Base-by-base conservation (phyloP, 2,797 vertebrate genomes). In the Trematomus bernacchii region DNA sequence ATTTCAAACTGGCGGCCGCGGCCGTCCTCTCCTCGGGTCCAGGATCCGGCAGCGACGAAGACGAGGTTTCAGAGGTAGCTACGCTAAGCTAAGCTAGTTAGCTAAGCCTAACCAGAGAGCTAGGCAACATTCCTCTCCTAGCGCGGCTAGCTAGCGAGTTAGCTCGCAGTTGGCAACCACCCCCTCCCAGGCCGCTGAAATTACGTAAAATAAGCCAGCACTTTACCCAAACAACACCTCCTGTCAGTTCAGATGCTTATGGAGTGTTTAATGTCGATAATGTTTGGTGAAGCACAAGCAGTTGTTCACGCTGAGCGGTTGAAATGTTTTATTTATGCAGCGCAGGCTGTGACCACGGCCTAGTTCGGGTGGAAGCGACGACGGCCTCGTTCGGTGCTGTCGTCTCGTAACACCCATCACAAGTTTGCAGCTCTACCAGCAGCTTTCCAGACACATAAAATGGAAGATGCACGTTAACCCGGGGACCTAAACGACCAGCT, bases 51-150 rank as follows among this genome's bases (percentile, higher is more conserved):
- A 98, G 97, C 95, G 97, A 98, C 94, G 97, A 99, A 93, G 97
- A 99, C 96, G 97, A 98, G 94, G 97, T 98, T 92, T 98, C 97
- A 90, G 97, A 99, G 97, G 97, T 99, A 97, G 96, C 93, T 90
- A 89, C 62, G 91, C 89, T 93, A 65, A 27, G 57, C 53, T 89
- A 89, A 90, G 90, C 89, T 92, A 91, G 88, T 90, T 93, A 91
- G 93, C 93, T 87, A 84, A 91, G 83, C 86, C 75, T 73, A 75
- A 89, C 70, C 55, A 73, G 76, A 83, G 68, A 73, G 87, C 82
- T 91, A 82, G 81, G 89, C 90, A 91, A 88, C 92, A 92, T 93
- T 93, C 90, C 92, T 86, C 79, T 83, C 74, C 57, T 83, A 96
- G 95, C 87, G 95, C 86, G 77, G 78, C 64, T 86, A 88, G 85